Conservation (phyloP, 2,113 vertebrate genomes). For the Uria aalge region DNA sequence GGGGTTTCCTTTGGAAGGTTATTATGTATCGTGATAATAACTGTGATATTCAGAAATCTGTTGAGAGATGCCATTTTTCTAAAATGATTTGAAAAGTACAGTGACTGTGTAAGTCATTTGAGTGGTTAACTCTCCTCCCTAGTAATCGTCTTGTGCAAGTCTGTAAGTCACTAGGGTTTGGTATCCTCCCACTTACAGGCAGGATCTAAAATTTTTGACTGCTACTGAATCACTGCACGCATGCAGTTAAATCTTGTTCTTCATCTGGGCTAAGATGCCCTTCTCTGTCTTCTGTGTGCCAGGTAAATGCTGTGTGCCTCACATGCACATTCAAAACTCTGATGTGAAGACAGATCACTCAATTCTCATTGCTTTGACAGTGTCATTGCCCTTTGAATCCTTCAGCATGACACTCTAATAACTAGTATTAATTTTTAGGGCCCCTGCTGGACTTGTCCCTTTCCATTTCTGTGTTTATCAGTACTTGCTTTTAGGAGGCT, state of each 20-base stretch:
- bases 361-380: background rate
- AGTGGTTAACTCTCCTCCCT: background rate
- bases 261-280: background rate
- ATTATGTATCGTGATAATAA: background rate
- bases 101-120: background rate
- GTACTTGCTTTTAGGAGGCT: background rate
- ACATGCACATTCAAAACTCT: background rate
- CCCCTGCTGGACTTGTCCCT: background rate
- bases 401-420: background rate
- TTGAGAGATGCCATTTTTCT: background rate
- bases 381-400: background rate
- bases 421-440: background rate
- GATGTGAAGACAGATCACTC: background rate
- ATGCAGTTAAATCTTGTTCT: background rate
- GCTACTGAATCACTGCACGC: background rate
- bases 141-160: background rate
- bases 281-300: background rate
- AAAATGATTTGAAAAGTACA: background rate
- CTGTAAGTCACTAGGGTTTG: background rate
- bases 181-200: background rate
- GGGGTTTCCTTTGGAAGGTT: background rate
- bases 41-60: background rate
- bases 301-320: background rate
- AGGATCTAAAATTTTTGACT: background rate
- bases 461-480: background rate